Base-by-base conservation (phyloP, 1,140 invertebrate genomes). In the Danaus melanippus region DNA sequence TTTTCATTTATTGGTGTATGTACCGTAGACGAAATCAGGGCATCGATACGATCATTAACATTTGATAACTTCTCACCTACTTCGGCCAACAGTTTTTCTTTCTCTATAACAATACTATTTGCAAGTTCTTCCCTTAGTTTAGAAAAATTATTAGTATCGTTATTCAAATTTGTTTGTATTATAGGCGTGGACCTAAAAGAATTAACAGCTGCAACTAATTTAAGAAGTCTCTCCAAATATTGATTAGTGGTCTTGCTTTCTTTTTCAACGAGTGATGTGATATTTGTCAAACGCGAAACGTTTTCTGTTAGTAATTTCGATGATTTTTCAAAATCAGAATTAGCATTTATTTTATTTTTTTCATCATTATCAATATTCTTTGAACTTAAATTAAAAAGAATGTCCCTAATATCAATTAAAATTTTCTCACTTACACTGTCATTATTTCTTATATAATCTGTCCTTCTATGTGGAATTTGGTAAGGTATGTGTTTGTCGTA, bases 51-150 rank as follows among this genome's bases (percentile, higher is more conserved):
- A 39, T 55, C 50, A 46, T 42, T 46, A 8, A 55, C 15, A 8
- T 10, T 15, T 39, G 11, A 51, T 9, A 60, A 46, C 40, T 55
- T 60, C 32, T 39, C 47, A 32, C 50, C 51, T 42, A 60, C 48
- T 42, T 60, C 58, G 42, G 52, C 47, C 4, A 60, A 46, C 12
- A 60, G 51, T 12, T 46, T 54, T 60, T 60, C 58, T 55, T 55
- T 55, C 5, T 55, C 42, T 39, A 60, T 42, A 6, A 44, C 47
- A 44, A 60, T 50, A 5, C 42, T 39, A 51, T 50, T 60, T 8
- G 44, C 53, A 8, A 59, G 45, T 40, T 59, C 57, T 50, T 59
- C 40, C 9, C 46, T 49, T 1, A 59, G 9, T 21, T 50, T 40
- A 50, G 17, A 40, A 7, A 59, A n/a, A 10, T 54, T 45, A 39